Base-by-base conservation (phyloP, 1,140 invertebrate genomes). In the Drosophila repleta region DNA sequence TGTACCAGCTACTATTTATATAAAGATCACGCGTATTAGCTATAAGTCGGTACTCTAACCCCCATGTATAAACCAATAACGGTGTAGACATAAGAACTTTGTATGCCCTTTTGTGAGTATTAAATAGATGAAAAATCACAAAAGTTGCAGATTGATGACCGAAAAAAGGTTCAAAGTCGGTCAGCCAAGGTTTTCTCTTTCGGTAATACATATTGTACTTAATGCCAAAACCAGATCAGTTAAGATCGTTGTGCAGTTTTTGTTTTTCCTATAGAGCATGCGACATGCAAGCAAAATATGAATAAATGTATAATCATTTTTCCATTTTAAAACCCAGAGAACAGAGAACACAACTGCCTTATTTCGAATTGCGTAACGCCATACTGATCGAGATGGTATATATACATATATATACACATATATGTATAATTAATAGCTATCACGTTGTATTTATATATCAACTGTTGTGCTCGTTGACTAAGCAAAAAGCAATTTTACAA, bases 111-210 rank as follows among this genome's bases (percentile, higher is more conserved):
- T 83, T 88, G 79, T 70, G 83, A 87, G 83, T 87, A 88, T 87
- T 87, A 87, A 63, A 53, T 71, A 83, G 66, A 87, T 87, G 83
- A 87, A 88, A 87, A 88, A 88, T 88, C 79, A 68, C 83, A 87
- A 76, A 62, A 73, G 56, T 52, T 65, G 62, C 68, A 60, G 57
- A 77, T 4, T n/a, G 17, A 11, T n/a, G 26, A 20, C 2, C 29
- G 17, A 24, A 32, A 45, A 26, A 35, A 18, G 15, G 46, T 68
- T 69, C 21, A n/a, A 3, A 60, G 32, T 70, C 11, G 48, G 55
- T 67, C n/a, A n/a, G n/a, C 24, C 24, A 29, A 29, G n/a, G n/a
- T n/a, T 29, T 29, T 49, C n/a, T 15, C 15, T 17, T 15, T 46
- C 37, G 46, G 55, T 49, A 72, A 46, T 18, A 52, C 24, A 58